A percentile compares a stretch with the other conserved stretches of the same genome.
Conservation (phyloP, 2,797 vertebrate genomes). For the Zenarchopterus dispar region DNA sequence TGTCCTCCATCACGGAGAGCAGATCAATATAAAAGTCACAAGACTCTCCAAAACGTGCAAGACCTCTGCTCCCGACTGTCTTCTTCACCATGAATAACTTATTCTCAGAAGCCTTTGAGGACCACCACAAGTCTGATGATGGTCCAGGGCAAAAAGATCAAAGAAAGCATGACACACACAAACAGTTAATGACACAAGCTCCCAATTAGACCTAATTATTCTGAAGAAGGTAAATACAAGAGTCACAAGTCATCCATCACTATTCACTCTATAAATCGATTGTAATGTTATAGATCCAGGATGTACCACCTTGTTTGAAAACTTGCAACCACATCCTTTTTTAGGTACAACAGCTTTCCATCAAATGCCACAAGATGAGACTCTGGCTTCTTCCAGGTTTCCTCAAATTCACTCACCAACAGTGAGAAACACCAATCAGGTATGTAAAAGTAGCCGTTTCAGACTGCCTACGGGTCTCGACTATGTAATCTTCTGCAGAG, state of each 20-base stretch:
- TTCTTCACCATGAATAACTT: not conserved
- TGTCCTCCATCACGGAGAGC: not conserved
- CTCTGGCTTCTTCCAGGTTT: slow-evolving; percentile 19
- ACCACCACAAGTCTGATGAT: not conserved
- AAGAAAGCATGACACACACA: slow-evolving; percentile 12
- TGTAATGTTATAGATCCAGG: slow-evolving; percentile 14
- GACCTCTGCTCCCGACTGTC: not conserved
- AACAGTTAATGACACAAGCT: slow-evolving; percentile 19
- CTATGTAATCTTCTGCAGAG: slow-evolving; percentile 62
- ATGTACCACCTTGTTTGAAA: slow-evolving; percentile 16
- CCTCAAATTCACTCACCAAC: slow-evolving; percentile 33
- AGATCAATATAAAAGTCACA: slow-evolving; percentile 17
- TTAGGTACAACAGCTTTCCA: not conserved
- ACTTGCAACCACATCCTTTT: slow-evolving; percentile 32
- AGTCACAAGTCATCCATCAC: slow-evolving; percentile 30
- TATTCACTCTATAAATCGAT: slow-evolving; percentile 3
- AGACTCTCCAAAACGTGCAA: slow-evolving; percentile 9
- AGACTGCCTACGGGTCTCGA: slow-evolving; percentile 34
- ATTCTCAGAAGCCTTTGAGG: not conserved
- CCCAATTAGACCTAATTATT: slow-evolving; percentile 12
- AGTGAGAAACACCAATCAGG: slow-evolving; percentile 52
- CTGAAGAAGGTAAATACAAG: slow-evolving; percentile 12
- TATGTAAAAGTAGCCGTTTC: slow-evolving; percentile 49
- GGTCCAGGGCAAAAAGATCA: not conserved
- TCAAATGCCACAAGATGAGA: slow-evolving; percentile 16